Conservation (phyloP, 2,888 invertebrate genomes). For the Patella ulyssiponensis region DNA sequence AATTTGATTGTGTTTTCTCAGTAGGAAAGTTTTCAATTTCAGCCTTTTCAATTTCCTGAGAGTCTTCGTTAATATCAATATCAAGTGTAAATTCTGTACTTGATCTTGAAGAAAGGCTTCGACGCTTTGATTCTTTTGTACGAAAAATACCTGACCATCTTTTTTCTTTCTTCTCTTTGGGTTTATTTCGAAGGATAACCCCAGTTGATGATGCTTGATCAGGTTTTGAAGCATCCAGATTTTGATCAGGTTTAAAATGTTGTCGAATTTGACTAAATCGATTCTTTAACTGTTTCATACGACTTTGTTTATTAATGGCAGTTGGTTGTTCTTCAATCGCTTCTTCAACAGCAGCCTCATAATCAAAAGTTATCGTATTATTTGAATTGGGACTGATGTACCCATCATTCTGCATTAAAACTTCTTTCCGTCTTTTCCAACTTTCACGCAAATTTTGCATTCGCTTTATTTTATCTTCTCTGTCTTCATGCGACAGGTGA, state of each 20-base stretch:
- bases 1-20: background rate
- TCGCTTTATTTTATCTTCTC: slow-evolving; percentile 11
- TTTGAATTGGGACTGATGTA: slow-evolving; percentile 25
- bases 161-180: slow-evolving; percentile 1
- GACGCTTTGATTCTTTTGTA: background rate
- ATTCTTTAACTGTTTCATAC: background rate
- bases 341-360: background rate
- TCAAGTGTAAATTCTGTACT: background rate
- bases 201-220: background rate
- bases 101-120: background rate
- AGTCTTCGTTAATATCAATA: background rate
- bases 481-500: background rate
- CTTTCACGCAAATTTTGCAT: slow-evolving; percentile 38
- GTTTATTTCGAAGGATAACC: background rate
- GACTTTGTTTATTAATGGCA: background rate
- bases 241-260: background rate
- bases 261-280: background rate
- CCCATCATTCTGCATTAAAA: slow-evolving; percentile 38
- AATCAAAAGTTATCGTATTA: background rate
- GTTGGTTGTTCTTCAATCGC: background rate
- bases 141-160: slow-evolving; percentile 2
- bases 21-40: background rate
- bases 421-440: slow-evolving; percentile 38
- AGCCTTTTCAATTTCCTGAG: background rate
- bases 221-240: background rate